phyloP scores from a whole-genome alignment of 2,888 invertebrate species.

The Octodonta nipae region DNA sequence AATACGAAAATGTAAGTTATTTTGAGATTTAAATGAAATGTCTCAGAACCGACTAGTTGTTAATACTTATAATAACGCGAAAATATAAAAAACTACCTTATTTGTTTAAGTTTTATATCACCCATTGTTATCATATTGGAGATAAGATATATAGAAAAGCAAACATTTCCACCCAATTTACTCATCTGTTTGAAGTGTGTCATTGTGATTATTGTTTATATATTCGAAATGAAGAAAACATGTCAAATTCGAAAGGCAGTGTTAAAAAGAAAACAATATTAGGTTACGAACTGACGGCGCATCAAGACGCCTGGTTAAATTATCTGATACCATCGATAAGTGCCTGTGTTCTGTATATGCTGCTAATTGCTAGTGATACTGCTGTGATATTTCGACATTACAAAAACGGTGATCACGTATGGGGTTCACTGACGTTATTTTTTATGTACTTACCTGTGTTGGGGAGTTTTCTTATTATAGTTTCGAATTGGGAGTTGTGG shows the following conservation, averaged over 20 bases:
- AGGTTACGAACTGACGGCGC: constrained; percentile 30
- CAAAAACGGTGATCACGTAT: constrained; percentile 42
- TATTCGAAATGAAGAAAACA: neutral
- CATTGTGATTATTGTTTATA: no score
- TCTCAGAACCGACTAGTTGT: no score
- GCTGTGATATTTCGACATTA: constrained; percentile 53
- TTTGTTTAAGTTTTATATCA: no score
- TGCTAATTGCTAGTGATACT: constrained; percentile 54
- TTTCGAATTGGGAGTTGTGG: constrained; percentile 47
- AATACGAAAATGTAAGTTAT: no score
- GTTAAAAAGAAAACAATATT: constrained; percentile 21
- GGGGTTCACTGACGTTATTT: constrained; percentile 37
- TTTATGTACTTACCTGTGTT: constrained; percentile 44
- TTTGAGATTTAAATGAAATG: no score
- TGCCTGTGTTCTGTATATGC: constrained; percentile 49
- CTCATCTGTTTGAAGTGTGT: no score
- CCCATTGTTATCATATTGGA: no score
- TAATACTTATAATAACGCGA: no score
- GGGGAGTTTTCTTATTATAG: constrained; percentile 43
- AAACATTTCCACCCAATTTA: no score
- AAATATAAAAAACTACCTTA: no score
- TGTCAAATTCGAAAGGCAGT: neutral
- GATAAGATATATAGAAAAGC: no score
- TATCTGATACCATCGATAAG: constrained; percentile 44
- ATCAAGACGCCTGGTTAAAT: constrained; percentile 38